Evolutionary conservation across 2,888 invertebrate species (phyloP), one percentile per base, ranked within the genome.

Genomic region (Apodemia duryi): DNA sequence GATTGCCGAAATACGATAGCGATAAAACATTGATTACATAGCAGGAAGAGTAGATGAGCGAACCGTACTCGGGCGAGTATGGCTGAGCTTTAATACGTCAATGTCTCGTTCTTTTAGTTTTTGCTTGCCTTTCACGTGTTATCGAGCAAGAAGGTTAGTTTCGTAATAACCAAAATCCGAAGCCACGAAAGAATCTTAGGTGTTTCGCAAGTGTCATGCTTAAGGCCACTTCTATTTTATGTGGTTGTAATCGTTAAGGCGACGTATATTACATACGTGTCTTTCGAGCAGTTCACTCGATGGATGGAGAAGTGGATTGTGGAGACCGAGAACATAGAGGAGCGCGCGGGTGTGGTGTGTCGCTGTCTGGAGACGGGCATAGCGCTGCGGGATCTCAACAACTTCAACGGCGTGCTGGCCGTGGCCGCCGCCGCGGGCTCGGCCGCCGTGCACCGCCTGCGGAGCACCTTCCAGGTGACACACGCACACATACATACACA

Each of bases 291-390:
- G 97, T 96, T 98, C 79, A 98, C 98, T 0, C 94, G 97, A 65
- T 99, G 99, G 99, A 94, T 99, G 80, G 98, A 98, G 85, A 97
- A 97, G 84, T 97, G 97, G 79, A 98, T 99, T 73, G 96, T 99
- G 38, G 98, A 98, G 84, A 95, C 98, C 5, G 97, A 98, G 81
- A 99, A 99, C 67, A 92, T 97, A 70, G 99, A 99, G 72, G 99
- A 99, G 86, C 93, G 99, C 11, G 95, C 96, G 66, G 98, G 97
- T 1, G 96, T 99, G 70, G 94, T 98, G 67, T 95, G 96, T 65
- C 93, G 99, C 28, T 95, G 98, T 66, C 94, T 99, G 69, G 99
- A 99, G 91, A 95, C 99, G 71, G 98, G 98, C 5, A 94, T 96
- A 79, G 98, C 98, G 66, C 94, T 99, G 80, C 95, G 97, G 71